These are phyloP conservation scores for Cistogaster globosa DNA, from an alignment of 2,888 invertebrate species.

Conservation along the genomic window DNA sequence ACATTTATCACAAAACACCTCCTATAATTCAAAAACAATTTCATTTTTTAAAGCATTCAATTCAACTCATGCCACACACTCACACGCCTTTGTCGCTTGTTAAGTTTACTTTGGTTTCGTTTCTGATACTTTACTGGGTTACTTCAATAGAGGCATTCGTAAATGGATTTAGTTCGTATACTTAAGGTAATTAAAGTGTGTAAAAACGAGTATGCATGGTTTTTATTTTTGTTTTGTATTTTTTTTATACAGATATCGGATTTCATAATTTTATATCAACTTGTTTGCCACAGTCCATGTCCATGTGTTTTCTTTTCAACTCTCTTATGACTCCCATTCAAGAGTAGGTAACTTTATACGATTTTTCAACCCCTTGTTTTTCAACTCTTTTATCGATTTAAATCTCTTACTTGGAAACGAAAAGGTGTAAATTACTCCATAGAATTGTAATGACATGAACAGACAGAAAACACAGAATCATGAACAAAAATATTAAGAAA, in stretches of 20 bases:
- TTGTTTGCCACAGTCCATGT: constrained; percentile 42
- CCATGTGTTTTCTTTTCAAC: constrained; percentile 35
- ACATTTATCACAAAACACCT: constrained; percentile 56
- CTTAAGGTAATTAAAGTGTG: constrained; percentile 3
- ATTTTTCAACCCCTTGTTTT: constrained; percentile 47
- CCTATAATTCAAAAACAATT: constrained; percentile 41
- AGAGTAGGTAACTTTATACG: constrained; percentile 44
- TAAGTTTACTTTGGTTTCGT: constrained; percentile 9
- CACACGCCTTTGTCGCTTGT: constrained; percentile 3
- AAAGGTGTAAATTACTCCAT: constrained; percentile 66
- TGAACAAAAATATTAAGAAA: constrained; percentile 13
- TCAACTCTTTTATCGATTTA: constrained; percentile 50
- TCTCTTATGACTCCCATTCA: constrained; percentile 50
- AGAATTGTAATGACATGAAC: constrained; percentile 51
- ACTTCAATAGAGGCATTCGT: constrained; percentile 25
- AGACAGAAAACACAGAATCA: constrained; percentile 9
- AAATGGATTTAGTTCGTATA: constrained; percentile 41
- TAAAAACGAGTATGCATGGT: background rate
- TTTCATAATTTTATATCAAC: constrained; percentile 59
- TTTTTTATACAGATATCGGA: constrained; percentile 37
- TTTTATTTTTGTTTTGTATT: too few relatives aligned
- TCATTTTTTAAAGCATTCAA: constrained; percentile 48
- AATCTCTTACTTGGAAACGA: constrained; percentile 53
- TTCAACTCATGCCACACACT: constrained; percentile 48
- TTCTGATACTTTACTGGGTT: constrained; percentile 53